A percentile compares a stretch with the other conserved stretches of the same genome.
Evolutionary conservation across 2,888 invertebrate genomes (phyloP).

Genomic region (Standfussiana lucernea): DNA sequence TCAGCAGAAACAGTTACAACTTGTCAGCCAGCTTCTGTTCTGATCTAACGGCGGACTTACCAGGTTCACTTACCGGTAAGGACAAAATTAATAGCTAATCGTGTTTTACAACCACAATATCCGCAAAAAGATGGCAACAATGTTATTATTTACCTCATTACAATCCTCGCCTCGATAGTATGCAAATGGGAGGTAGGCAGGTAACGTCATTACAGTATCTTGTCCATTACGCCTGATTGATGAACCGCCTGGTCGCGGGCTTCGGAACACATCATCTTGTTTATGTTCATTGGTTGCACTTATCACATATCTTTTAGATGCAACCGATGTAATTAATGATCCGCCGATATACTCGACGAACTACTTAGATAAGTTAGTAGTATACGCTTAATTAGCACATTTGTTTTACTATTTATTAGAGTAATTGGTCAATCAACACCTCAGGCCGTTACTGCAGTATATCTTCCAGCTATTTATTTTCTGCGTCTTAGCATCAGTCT

Average conservation of each 20-base stretch:
- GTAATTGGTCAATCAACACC: conserved; percentile 55
- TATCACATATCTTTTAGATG: conserved; percentile 67
- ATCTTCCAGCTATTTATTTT: conserved; percentile 11
- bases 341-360: conserved; percentile 37
- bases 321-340: conserved; percentile 66
- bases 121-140: conserved; percentile 42
- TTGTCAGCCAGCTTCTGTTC: neutral
- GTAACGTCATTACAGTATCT: conserved; percentile 67
- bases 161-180: conserved; percentile 47
- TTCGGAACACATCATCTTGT: conserved; percentile 69
- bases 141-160: conserved; percentile 60
- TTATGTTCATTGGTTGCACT: conserved; percentile 66
- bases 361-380: conserved; percentile 56
- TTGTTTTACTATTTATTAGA: conserved; percentile 46
- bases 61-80: neutral
- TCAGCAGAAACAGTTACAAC: neutral
- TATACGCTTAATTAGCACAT: conserved; percentile 57
- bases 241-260: conserved; percentile 62
- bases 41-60: conserved; percentile 1
- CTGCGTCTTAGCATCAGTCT: neutral
- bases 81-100: conserved; percentile 26
- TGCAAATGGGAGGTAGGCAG: conserved; percentile 57
- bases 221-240: conserved; percentile 75
- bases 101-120: conserved; percentile 26
- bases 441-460: neutral